Percentiles rank a stretch among this genome's conserved stretches.
Evolutionary conservation across 2,888 invertebrate genomes (phyloP).

Genomic region (Proisotoma minuta): DNA sequence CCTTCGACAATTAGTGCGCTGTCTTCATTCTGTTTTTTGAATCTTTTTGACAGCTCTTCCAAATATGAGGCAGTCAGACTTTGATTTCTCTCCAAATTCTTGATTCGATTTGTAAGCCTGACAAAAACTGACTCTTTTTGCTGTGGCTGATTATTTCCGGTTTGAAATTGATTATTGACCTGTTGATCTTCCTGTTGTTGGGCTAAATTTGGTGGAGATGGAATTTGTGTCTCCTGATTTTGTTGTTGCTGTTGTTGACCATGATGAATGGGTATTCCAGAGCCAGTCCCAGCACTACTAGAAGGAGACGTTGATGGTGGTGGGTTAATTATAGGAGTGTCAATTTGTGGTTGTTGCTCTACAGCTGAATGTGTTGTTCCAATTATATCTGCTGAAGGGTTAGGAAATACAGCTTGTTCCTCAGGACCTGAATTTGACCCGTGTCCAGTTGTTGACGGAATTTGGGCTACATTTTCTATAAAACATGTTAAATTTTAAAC

Average conservation of each 20-base stretch:
- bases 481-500: not conserved
- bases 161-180: not conserved
- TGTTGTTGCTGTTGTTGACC: not conserved
- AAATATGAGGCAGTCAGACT: conserved; percentile 93
- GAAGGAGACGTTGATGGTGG: not conserved
- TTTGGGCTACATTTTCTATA: not conserved
- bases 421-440: not conserved
- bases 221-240: conserved; percentile 5
- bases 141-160: conserved; percentile 30
- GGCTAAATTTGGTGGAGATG: not conserved
- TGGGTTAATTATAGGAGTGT: not conserved
- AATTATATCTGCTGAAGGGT: not conserved
- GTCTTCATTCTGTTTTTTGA: conserved; percentile 94
- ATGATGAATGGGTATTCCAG: not conserved
- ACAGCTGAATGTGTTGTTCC: not conserved
- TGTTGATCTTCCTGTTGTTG: not conserved
- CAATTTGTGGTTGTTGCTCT: not conserved
- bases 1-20: conserved; percentile 32
- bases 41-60: conserved; percentile 89
- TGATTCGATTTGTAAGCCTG: conserved; percentile 86
- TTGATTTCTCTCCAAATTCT: conserved; percentile 93
- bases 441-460: not conserved
- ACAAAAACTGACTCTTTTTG: conserved; percentile 95
- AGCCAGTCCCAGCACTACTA: not conserved
- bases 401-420: not conserved